These are phyloP conservation scores for Lucilia cuprina DNA, from an alignment of 1,140 invertebrate genomes.

Conservation along the genomic window DNA sequence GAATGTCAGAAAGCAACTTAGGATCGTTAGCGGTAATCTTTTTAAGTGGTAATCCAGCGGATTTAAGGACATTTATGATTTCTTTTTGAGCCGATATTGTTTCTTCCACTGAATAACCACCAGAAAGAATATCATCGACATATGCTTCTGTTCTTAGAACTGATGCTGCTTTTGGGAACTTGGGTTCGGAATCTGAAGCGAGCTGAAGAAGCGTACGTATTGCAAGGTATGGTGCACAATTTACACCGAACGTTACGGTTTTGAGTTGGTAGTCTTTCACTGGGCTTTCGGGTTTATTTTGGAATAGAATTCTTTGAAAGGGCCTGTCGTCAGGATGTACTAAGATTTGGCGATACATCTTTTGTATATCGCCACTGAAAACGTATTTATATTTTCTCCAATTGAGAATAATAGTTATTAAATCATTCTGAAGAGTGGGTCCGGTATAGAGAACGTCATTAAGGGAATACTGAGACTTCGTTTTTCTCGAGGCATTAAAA, in stretches of 20 bases:
- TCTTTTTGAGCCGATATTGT: background rate
- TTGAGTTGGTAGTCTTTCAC: background rate
- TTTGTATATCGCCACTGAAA: background rate
- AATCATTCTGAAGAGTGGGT: background rate
- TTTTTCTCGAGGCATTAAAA: slow-evolving; percentile 2
- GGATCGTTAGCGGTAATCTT: background rate
- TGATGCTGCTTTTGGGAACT: background rate
- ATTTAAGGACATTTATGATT: background rate
- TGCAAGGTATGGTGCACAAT: background rate
- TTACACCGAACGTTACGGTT: background rate
- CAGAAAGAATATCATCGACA: background rate
- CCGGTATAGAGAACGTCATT: background rate
- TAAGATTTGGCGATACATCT: background rate
- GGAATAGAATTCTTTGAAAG: background rate
- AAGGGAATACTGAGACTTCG: background rate
- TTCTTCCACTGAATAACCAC: background rate
- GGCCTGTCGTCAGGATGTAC: background rate
- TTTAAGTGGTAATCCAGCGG: background rate
- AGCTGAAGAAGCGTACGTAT: background rate
- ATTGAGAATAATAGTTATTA: background rate
- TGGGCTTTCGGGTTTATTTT: background rate
- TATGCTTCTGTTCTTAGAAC: background rate
- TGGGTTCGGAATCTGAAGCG: background rate
- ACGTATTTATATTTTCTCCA: background rate
- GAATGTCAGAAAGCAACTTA: background rate